Evolutionary conservation across 2,113 vertebrate genomes (phyloP).

Genomic region (Orycteropus afer): DNA sequence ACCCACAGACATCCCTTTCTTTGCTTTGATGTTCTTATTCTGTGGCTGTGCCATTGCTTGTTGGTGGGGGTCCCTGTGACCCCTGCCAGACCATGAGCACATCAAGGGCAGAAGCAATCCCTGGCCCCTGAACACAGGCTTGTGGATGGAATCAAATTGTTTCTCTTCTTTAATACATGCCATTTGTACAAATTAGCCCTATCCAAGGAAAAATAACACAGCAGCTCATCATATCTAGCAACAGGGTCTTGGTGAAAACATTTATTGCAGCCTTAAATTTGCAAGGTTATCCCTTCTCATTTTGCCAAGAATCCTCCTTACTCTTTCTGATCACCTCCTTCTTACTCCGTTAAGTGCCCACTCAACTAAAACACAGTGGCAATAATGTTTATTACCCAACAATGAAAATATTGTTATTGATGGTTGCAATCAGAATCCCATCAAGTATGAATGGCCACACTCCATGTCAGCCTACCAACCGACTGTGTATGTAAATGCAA

Average conservation of each 20-base stretch:
- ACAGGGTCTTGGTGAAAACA: accelerated
- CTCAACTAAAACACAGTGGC: conserved; percentile 60
- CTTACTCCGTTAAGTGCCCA: neutral
- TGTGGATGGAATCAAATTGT: accelerated
- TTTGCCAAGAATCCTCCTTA: neutral
- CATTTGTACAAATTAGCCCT: neutral
- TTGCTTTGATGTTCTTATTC: accelerated
- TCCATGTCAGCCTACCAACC: conserved; percentile 17
- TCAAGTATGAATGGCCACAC: conserved; percentile 37
- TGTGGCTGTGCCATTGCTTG: accelerated
- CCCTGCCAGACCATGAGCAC: accelerated
- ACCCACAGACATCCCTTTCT: accelerated
- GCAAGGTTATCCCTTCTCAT: neutral
- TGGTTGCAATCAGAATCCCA: conserved; percentile 62
- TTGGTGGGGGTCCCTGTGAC: accelerated
- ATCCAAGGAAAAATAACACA: neutral
- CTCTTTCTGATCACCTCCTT: neutral
- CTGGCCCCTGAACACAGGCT: accelerated
- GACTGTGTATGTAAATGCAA: conserved; percentile 79
- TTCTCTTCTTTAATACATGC: neutral
- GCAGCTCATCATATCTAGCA: too few species aligned
- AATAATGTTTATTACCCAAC: conserved; percentile 70
- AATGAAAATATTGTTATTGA: conserved; percentile 74
- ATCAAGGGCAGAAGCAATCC: neutral
- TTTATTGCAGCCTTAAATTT: neutral